Percentiles rank a stretch among this genome's conserved stretches.
phyloP scores from a whole-genome alignment of 2,113 vertebrate genomes.

The Dryoscopus gambensis region DNA sequence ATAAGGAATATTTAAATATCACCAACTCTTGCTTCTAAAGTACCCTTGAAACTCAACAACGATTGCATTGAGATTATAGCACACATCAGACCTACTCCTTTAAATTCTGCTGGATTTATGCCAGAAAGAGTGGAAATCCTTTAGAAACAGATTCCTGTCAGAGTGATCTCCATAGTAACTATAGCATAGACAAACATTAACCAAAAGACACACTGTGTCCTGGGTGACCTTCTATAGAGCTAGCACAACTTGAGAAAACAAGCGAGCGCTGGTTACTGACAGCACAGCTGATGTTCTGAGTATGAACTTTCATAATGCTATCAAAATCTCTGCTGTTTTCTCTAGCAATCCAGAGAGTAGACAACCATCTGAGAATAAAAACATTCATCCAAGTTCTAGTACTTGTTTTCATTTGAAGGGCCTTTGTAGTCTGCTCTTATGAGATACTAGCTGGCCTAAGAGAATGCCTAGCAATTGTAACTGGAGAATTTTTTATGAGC shows the following conservation, averaged over 20 bases:
- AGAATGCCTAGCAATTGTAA: not conserved
- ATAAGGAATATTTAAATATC: not conserved
- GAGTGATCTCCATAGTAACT: not conserved
- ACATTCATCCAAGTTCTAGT: not conserved
- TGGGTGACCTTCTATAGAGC: not conserved
- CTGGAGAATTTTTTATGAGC: not conserved
- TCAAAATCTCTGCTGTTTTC: not conserved
- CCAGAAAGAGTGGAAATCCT: not conserved
- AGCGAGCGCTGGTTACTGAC: not conserved
- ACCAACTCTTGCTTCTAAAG: not conserved
- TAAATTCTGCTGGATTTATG: not conserved
- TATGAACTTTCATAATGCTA: not conserved
- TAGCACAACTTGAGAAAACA: not conserved
- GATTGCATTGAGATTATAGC: not conserved
- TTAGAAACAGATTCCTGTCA: not conserved
- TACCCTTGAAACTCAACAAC: not conserved
- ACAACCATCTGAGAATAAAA: slow-evolving; percentile 37
- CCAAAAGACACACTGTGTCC: not conserved
- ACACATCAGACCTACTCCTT: not conserved
- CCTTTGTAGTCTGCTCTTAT: not conserved
- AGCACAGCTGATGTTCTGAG: not conserved
- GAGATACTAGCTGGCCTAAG: not conserved
- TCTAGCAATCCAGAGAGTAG: not conserved
- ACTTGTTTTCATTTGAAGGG: not conserved
- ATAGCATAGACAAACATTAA: not conserved